A percentile compares a stretch with the other conserved stretches of the same genome.
Evolutionary conservation across 2,888 invertebrate species (phyloP).

Genomic region (Campoplex capitator): DNA sequence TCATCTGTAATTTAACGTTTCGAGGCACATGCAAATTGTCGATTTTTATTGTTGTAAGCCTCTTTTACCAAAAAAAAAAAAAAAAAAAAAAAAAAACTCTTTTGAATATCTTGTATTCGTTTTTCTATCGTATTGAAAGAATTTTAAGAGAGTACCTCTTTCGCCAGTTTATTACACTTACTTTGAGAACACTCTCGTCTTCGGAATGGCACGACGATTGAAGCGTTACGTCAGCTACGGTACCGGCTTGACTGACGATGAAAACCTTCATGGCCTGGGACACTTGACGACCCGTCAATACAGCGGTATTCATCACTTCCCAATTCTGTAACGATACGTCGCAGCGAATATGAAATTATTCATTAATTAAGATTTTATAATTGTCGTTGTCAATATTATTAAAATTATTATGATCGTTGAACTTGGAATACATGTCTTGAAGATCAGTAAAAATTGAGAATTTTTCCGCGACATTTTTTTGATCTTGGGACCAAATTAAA

Average conservation of each 20-base stretch:
- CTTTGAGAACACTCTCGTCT: slow-evolving; percentile 98
- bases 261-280: slow-evolving; percentile 98
- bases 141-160: background rate
- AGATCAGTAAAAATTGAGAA: no score
- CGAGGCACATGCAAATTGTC: background rate
- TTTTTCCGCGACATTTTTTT: no score
- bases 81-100: background rate
- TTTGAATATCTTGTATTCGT: no score
- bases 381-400: background rate
- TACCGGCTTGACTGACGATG: slow-evolving; percentile 97
- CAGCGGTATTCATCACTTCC: slow-evolving; percentile 98
- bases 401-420: background rate
- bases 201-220: slow-evolving; percentile 98
- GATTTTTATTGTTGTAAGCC: background rate
- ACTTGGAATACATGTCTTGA: background rate
- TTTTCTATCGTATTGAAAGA: background rate
- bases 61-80: background rate
- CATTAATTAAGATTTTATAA: background rate
- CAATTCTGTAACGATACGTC: slow-evolving; percentile 90
- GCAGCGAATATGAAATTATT: slow-evolving; percentile 34
- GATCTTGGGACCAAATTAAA: no score
- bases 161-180: slow-evolving; percentile 82
- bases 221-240: slow-evolving; percentile 97
- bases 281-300: slow-evolving; percentile 96
- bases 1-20: background rate